These are phyloP conservation scores for Leptinotarsa juncta DNA, from an alignment of 2,888 invertebrate species.

Conservation along the genomic window DNA sequence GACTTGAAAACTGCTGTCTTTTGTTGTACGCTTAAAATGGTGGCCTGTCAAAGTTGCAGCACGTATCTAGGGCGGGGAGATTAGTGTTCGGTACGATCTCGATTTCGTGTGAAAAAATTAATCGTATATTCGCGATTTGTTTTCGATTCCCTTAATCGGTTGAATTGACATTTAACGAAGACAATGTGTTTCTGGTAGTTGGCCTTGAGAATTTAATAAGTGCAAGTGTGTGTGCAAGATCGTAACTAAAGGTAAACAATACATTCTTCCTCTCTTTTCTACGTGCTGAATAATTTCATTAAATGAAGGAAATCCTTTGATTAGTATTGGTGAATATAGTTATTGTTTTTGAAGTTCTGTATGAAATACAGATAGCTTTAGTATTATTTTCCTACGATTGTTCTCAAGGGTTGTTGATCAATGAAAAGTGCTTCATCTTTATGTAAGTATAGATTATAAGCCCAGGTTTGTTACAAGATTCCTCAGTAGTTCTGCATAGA, in stretches of 20 bases:
- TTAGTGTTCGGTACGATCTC: conserved; percentile 56
- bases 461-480: too few species aligned
- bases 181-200: conserved; percentile 33
- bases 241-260: conserved; percentile 64
- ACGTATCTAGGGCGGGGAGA: conserved; percentile 66
- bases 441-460: neutral
- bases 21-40: conserved; percentile 60
- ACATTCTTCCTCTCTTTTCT: conserved; percentile 57
- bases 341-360: too few species aligned
- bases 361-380: too few species aligned
- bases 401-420: conserved; percentile 54
- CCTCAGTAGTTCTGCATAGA: too few species aligned
- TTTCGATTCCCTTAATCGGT: conserved; percentile 25
- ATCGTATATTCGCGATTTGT: conserved; percentile 21
- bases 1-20: conserved; percentile 39
- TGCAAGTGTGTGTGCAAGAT: conserved; percentile 49
- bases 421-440: conserved; percentile 47
- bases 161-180: conserved; percentile 16
- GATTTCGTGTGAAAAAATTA: conserved; percentile 45
- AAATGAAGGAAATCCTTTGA: conserved; percentile 17
- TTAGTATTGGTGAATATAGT: neutral
- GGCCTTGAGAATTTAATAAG: conserved; percentile 31
- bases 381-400: conserved; percentile 7
- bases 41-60: conserved; percentile 63
- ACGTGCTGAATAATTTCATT: conserved; percentile 29